Conservation (phyloP, 2,888 invertebrate species). For the Danaus chrysippus region DNA sequence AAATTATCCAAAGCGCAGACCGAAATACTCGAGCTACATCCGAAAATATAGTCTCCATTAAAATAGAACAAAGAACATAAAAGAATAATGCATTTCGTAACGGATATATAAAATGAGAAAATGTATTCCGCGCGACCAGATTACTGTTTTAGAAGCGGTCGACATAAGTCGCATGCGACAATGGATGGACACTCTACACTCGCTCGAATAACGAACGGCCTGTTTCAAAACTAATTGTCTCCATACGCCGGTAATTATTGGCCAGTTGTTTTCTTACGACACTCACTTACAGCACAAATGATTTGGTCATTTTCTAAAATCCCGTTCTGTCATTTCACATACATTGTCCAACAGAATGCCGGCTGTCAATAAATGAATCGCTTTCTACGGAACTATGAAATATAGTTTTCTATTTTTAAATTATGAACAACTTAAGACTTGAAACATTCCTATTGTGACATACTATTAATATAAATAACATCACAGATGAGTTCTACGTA, state of each 20-base stretch:
- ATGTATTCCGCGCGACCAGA: conserved; percentile 1
- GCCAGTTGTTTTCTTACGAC: conserved; percentile 39
- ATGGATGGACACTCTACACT: neutral
- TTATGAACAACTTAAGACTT: neutral
- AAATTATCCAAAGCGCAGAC: too few species aligned
- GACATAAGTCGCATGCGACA: conserved; percentile 22
- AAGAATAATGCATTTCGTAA: conserved; percentile 9
- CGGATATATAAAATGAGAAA: conserved; percentile 9
- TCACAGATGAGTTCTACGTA: conserved; percentile 14
- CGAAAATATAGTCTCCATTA: neutral
- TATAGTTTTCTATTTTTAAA: neutral
- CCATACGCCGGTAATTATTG: conserved; percentile 45
- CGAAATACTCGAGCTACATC: too few species aligned
- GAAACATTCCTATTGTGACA: conserved; percentile 8
- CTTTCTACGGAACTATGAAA: conserved; percentile 35
- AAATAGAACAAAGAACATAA: neutral
- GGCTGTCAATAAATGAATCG: conserved; percentile 23
- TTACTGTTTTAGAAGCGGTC: conserved; percentile 27
- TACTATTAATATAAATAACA: conserved; percentile 3
- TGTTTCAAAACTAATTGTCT: conserved; percentile 41
- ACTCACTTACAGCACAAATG: conserved; percentile 38
- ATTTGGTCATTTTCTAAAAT: conserved; percentile 28
- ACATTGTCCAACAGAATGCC: conserved; percentile 32
- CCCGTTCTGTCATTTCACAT: conserved; percentile 32
- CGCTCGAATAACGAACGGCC: conserved; percentile 36